Percentiles rank a stretch among this genome's conserved stretches.
Evolutionary conservation across 2,113 vertebrate genomes (phyloP).

Genomic region (Forbesichthys papilliferus): DNA sequence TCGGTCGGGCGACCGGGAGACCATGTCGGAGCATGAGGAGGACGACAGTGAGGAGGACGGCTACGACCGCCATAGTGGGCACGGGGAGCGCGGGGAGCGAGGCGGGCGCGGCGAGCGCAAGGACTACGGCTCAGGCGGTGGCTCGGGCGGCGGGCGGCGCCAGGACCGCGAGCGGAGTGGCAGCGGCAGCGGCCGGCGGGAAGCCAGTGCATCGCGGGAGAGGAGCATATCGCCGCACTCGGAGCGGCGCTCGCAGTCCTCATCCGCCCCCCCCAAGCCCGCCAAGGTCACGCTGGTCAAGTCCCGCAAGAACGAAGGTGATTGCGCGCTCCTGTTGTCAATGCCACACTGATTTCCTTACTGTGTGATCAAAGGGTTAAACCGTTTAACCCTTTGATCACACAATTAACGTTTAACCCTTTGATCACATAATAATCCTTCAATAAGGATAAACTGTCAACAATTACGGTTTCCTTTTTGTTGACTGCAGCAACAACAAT

Average conservation of each 20-base stretch:
- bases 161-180: slow-evolving; percentile 52
- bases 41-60: slow-evolving; percentile 88
- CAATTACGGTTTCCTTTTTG: too few relatives aligned
- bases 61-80: slow-evolving; percentile 48
- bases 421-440: too few relatives aligned
- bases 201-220: slow-evolving; percentile 88
- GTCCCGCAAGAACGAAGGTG: slow-evolving; percentile 95
- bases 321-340: too few relatives aligned
- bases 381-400: too few relatives aligned
- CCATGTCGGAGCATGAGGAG: slow-evolving; percentile 89
- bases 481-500: too few relatives aligned
- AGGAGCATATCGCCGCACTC: slow-evolving; percentile 90
- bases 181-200: slow-evolving; percentile 69
- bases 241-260: slow-evolving; percentile 86
- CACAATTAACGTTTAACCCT: too few relatives aligned
- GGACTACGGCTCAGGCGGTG: slow-evolving; percentile 56
- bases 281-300: slow-evolving; percentile 97
- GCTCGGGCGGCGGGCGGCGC: slow-evolving; percentile 77
- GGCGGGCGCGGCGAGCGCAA: slow-evolving; percentile 67
- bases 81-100: slow-evolving; percentile 74
- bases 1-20: slow-evolving; percentile 85
- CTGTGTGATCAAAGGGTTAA: too few relatives aligned
- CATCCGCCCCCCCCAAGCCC: slow-evolving; percentile 85
- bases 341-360: too few relatives aligned
- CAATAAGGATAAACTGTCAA: too few relatives aligned